These are phyloP conservation scores for Cerastis leucographa DNA, from an alignment of 2,888 invertebrate species.

Conservation along the genomic window DNA sequence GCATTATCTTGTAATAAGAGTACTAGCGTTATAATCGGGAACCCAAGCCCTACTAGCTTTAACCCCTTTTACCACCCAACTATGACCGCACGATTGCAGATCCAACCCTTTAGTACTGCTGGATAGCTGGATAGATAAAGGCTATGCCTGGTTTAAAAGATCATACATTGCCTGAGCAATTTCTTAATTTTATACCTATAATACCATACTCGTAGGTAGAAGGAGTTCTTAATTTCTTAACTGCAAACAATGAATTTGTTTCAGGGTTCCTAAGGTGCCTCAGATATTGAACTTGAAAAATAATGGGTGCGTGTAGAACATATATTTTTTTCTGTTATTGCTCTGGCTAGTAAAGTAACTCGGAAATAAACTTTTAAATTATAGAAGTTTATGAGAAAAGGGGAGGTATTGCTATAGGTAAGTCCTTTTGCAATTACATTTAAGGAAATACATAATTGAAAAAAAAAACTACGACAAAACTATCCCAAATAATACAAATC, in stretches of 20 bases:
- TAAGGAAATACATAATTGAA: not conserved
- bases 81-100: no score
- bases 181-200: not conserved
- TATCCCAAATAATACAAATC: constrained; percentile 3
- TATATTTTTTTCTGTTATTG: not conserved
- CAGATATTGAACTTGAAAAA: not conserved
- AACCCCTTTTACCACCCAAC: no score
- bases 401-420: not conserved
- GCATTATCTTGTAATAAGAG: no score
- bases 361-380: not conserved
- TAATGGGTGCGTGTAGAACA: not conserved
- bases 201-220: not conserved
- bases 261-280: not conserved
- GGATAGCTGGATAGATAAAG: not conserved
- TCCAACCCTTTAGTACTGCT: no score
- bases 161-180: not conserved
- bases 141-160: not conserved
- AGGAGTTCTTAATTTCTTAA: not conserved
- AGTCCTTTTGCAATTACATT: constrained; percentile 41
- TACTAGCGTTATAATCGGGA: no score
- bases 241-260: no score
- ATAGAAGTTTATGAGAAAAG: no score
- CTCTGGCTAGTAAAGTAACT: not conserved
- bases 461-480: not conserved
- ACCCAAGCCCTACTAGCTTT: no score